phyloP scores from a whole-genome alignment of 2,888 invertebrate genomes.

The Rhodophaea formosa region DNA sequence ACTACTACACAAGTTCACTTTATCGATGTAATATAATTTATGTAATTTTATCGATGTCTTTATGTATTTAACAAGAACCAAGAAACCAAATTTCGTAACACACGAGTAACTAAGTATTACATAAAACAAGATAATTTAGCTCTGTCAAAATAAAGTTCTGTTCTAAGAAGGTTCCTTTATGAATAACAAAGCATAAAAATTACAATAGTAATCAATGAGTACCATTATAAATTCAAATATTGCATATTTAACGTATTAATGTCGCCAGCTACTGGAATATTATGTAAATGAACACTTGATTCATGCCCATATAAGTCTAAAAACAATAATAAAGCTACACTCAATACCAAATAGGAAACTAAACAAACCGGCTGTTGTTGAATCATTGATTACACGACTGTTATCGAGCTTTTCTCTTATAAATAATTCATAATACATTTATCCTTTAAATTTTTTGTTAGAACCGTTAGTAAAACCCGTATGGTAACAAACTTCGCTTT shows the following conservation, averaged over 20 bases:
- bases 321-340: background rate
- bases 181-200: too few species aligned
- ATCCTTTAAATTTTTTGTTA: constrained; percentile 30
- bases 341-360: constrained; percentile 18
- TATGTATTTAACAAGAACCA: too few species aligned
- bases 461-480: background rate
- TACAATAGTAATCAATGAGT: background rate
- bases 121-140: too few species aligned
- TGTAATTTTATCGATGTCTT: too few species aligned
- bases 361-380: constrained; percentile 20
- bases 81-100: too few species aligned
- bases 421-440: constrained; percentile 49
- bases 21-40: too few species aligned
- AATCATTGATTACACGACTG: constrained; percentile 27
- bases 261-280: background rate
- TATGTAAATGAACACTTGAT: background rate
- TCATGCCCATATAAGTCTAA: background rate
- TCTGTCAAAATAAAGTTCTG: too few species aligned
- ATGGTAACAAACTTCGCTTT: constrained; percentile 25
- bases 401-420: constrained; percentile 48
- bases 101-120: too few species aligned
- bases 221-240: background rate
- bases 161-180: too few species aligned
- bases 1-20: too few species aligned
- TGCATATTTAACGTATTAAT: background rate